phyloP scores from a whole-genome alignment of 2,113 vertebrate genomes.

The Rhagologus leucostigma region DNA sequence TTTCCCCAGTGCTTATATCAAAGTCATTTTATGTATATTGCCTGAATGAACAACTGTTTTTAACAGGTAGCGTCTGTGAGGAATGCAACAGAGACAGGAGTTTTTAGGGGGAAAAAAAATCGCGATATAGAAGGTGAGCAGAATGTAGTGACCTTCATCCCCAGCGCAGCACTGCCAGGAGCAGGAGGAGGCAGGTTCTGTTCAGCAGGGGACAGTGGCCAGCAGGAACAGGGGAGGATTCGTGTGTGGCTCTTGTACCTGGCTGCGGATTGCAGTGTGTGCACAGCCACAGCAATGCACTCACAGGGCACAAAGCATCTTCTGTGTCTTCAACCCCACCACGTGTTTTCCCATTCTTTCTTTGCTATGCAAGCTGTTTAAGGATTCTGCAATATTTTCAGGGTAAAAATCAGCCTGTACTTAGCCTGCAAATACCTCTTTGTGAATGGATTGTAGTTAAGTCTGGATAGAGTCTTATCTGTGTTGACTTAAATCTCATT shows the following conservation, averaged over 20 bases:
- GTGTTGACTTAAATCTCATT: background rate
- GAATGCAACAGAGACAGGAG: background rate
- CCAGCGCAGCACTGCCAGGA: background rate
- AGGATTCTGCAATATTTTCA: background rate
- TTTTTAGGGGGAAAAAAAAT: fast-evolving
- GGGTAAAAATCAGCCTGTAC: background rate
- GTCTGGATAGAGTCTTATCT: background rate
- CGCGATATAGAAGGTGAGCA: background rate
- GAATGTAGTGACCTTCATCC: background rate
- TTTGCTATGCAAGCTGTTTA: background rate
- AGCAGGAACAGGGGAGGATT: background rate
- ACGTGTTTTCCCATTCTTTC: background rate
- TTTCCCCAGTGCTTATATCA: background rate
- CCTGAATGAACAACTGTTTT: background rate
- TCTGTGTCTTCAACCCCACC: background rate
- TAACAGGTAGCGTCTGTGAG: background rate
- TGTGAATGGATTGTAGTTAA: background rate
- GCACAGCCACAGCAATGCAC: background rate
- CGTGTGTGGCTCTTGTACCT: fast-evolving
- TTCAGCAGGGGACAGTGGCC: background rate
- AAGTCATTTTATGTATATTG: background rate
- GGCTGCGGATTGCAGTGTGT: background rate
- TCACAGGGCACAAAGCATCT: background rate
- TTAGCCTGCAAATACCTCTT: background rate
- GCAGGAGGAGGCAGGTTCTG: background rate